Percentiles rank a stretch among this genome's conserved stretches.
Evolutionary conservation across 2,888 invertebrate genomes (phyloP).

Genomic region (Pimpla rufipes): DNA sequence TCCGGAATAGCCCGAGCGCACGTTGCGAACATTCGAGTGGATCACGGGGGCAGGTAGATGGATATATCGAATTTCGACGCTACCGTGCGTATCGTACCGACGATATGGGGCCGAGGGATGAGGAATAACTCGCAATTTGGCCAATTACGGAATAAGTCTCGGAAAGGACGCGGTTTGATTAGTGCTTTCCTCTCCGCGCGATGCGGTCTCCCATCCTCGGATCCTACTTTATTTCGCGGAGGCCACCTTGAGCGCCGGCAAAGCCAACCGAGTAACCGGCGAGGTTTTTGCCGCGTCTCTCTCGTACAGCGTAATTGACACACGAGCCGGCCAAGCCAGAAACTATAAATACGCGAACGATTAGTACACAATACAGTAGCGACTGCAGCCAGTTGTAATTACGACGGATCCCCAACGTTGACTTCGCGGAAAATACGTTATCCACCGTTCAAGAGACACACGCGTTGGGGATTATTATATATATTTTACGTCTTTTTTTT

Average conservation of each 20-base stretch:
- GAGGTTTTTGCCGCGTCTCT: slow-evolving; percentile 19
- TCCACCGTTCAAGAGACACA: slow-evolving; percentile 34
- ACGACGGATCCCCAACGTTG: slow-evolving; percentile 46
- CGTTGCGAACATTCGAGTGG: not conserved
- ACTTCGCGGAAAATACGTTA: no score
- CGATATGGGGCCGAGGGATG: slow-evolving; percentile 11
- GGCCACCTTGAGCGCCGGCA: slow-evolving; percentile 29
- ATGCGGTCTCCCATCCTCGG: not conserved
- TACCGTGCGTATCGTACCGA: slow-evolving; percentile 26
- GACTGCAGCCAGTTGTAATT: slow-evolving; percentile 44
- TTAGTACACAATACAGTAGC: slow-evolving; percentile 47
- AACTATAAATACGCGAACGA: slow-evolving; percentile 56
- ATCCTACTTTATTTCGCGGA: slow-evolving; percentile 57
- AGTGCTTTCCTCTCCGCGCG: slow-evolving; percentile 46
- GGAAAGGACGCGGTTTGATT: slow-evolving; percentile 37
- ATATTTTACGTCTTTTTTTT: slow-evolving; percentile 45
- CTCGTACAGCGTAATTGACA: slow-evolving; percentile 42
- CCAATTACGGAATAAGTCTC: slow-evolving; percentile 56
- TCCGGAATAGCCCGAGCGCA: not conserved
- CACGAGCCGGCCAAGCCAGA: slow-evolving; percentile 22
- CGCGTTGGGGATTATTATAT: slow-evolving; percentile 39
- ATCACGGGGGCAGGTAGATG: slow-evolving; percentile 9
- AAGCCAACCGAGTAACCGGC: slow-evolving; percentile 20
- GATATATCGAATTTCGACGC: slow-evolving; percentile 49
- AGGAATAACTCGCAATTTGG: slow-evolving; percentile 47